A percentile compares a stretch with the other conserved stretches of the same genome.
These are phyloP conservation scores for Hippocampus zosterae DNA, from an alignment of 2,113 vertebrate genomes.

Conservation along the genomic window DNA sequence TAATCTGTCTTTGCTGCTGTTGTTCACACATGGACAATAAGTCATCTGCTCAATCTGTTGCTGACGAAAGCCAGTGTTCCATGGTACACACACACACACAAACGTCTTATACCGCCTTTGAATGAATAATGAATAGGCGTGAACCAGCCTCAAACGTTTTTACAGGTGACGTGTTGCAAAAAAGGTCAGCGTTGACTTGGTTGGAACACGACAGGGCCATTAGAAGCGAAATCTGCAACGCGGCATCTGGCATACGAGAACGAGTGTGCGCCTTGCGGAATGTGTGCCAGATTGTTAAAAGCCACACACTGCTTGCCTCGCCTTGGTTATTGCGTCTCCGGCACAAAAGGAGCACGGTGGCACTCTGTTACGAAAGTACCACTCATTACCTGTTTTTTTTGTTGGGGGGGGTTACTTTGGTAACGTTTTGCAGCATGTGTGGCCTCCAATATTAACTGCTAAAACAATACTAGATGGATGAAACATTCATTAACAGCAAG, in stretches of 20 bases:
- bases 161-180: background rate
- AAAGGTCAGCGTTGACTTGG: background rate
- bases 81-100: too few species aligned
- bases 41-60: too few species aligned
- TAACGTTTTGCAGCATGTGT: background rate
- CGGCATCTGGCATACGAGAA: slow-evolving; percentile 19
- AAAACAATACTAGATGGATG: too few species aligned
- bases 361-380: slow-evolving; percentile 10
- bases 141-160: background rate
- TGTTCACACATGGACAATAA: too few species aligned
- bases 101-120: too few species aligned
- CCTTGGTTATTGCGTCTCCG: slow-evolving; percentile 30
- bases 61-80: too few species aligned
- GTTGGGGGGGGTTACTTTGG: background rate
- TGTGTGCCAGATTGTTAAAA: slow-evolving; percentile 33
- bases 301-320: slow-evolving; percentile 16
- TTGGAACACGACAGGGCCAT: slow-evolving; percentile 13
- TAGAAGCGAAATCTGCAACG: slow-evolving; percentile 19
- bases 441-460: background rate
- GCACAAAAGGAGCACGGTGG: slow-evolving; percentile 14
- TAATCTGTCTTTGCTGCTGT: too few species aligned
- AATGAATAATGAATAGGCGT: background rate
- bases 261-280: slow-evolving; percentile 23
- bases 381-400: slow-evolving; percentile 6
- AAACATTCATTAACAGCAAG: too few species aligned